Conservation (phyloP, 2,797 vertebrate species). For the Tragelaphus oryx region DNA sequence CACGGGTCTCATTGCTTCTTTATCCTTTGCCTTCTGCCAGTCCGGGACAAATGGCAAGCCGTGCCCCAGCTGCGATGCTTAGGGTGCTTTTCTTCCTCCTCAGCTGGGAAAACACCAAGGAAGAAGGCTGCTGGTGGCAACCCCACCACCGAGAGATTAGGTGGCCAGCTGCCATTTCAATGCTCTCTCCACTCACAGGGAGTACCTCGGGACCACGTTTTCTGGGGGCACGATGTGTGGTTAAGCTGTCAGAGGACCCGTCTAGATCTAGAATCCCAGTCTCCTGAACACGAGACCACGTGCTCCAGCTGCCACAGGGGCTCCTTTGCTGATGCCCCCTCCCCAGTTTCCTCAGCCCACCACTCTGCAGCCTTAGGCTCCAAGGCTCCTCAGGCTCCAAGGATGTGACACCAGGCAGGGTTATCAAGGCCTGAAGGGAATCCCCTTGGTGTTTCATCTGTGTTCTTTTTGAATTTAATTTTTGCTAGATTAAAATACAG, state of each 20-base stretch:
- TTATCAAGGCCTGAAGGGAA: not conserved
- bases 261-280: not conserved
- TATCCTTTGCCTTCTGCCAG: not conserved
- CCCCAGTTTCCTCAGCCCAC: not conserved
- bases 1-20: not conserved
- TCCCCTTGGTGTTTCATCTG: not conserved
- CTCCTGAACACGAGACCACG: not conserved
- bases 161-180: not conserved
- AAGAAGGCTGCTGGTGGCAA: not conserved
- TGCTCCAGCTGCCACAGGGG: not conserved
- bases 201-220: not conserved
- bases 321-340: not conserved
- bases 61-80: not conserved
- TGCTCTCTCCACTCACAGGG: rapidly evolving
- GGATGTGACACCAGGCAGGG: not conserved
- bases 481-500: not conserved
- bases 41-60: not conserved
- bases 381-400: not conserved
- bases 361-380: not conserved
- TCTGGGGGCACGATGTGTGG: not conserved
- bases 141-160: not conserved
- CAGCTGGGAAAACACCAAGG: not conserved
- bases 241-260: not conserved
- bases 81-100: not conserved
- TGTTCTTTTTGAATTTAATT: not conserved